Base-by-base conservation (phyloP, 2,888 invertebrate genomes). In the Habrosyne pyritoides region DNA sequence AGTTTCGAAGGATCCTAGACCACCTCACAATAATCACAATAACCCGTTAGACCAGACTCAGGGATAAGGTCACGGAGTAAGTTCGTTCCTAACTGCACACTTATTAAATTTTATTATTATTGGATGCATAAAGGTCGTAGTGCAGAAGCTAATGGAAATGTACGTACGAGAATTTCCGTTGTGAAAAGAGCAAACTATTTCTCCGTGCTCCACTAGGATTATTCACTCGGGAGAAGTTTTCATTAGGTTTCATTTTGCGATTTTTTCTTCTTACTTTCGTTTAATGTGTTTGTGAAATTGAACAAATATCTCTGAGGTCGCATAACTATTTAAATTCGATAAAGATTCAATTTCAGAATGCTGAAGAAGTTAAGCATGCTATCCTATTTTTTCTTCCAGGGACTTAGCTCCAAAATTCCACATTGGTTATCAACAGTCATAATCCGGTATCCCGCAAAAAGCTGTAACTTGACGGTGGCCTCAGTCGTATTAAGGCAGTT, bases 101-200 rank as follows among this genome's bases (percentile, higher is more conserved):
- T 42, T 18, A 42, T 42, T 42, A n/a, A 42, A 42, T 18, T 18
- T 42, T 42, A 42, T 42, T 42, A 42, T 42, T 42, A 42, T 42
- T 42, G 42, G 42, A 18, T 42, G 8, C 14, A 14, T 18, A 42
- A 42, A 42, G 42, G 42, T 18, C 8, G 8, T 18, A 42, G 14
- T 42, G 42, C 42, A 5, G 12, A 42, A 42, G 42, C 42, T 18
- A 42, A 42, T 42, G 42, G 42, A 18, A 42, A 42, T 42, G 8
- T 42, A 42, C 42, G 7, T 42, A 42, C 42, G 8, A 1, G 14
- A 1, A 42, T 8, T 42, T 42, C 42, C 42, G 18, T 42, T 42
- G 10, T 36, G 36, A 36, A 14, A 14, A 18, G n/a, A 42, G 18
- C 18, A 42, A 18, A 18, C 6, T 2, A 2, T 8, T 18, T 0